Evolutionary conservation across 2,888 invertebrate genomes (phyloP).

Genomic region (Aphrophora alni): DNA sequence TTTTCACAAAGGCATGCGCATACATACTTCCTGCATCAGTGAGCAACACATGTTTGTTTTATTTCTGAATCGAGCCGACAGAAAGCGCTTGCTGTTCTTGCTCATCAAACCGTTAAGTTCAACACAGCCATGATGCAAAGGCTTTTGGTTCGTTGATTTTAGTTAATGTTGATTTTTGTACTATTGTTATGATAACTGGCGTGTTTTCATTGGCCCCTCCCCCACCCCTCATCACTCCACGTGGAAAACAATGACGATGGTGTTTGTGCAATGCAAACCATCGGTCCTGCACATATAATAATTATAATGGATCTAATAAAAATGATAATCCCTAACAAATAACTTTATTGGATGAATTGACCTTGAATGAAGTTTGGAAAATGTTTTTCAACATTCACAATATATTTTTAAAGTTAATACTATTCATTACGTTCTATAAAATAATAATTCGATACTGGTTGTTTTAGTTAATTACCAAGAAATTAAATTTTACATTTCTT

Average conservation of each 20-base stretch:
- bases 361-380: too few species aligned
- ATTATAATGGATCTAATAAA: too few species aligned
- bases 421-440: too few species aligned
- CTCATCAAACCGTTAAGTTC: slow-evolving; percentile 24
- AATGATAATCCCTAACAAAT: too few species aligned
- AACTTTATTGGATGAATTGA: too few species aligned
- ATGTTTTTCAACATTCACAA: too few species aligned
- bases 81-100: slow-evolving; percentile 28
- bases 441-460: too few species aligned
- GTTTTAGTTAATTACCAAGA: too few species aligned
- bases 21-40: slow-evolving; percentile 14
- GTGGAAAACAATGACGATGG: background rate
- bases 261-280: background rate
- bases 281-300: background rate
- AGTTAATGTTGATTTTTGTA: slow-evolving; percentile 34
- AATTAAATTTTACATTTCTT: too few species aligned
- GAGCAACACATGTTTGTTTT: slow-evolving; percentile 28
- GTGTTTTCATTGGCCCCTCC: slow-evolving; percentile 19
- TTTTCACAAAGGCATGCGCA: slow-evolving; percentile 21
- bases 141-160: slow-evolving; percentile 35
- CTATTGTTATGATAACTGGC: slow-evolving; percentile 32
- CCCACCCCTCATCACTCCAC: background rate
- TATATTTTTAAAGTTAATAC: too few species aligned
- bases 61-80: slow-evolving; percentile 21
- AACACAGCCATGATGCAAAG: slow-evolving; percentile 33